Percentiles rank a stretch among this genome's conserved stretches.
phyloP scores from a whole-genome alignment of 2,888 invertebrate genomes.

The Heliconius ethilla region DNA sequence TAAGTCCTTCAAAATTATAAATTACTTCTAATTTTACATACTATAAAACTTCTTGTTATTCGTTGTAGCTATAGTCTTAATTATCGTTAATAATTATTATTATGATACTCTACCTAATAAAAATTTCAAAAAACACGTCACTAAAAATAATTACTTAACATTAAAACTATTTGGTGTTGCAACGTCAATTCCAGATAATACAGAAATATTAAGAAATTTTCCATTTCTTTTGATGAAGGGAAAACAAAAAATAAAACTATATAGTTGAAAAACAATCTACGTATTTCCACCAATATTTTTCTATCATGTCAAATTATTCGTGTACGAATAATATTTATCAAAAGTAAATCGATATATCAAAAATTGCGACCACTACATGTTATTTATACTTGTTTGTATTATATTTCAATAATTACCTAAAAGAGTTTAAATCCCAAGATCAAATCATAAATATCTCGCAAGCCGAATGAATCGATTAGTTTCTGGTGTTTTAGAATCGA shows the following conservation, averaged over 20 bases:
- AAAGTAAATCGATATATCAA: conserved; percentile 23
- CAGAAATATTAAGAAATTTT: conserved; percentile 24
- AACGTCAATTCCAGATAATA: conserved; percentile 9
- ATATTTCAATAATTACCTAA: conserved; percentile 7
- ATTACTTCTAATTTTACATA: conserved; percentile 10
- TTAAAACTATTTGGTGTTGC: conserved; percentile 23
- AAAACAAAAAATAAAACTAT: not conserved
- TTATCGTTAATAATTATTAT: conserved; percentile 2
- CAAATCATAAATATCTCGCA: conserved; percentile 5
- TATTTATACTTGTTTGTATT: not conserved
- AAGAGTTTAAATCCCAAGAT: not conserved
- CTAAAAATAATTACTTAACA: conserved; percentile 4
- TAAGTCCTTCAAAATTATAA: conserved; percentile 1
- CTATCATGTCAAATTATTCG: not conserved
- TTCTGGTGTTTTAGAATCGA: not conserved
- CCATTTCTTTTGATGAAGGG: not conserved
- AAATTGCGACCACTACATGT: conserved; percentile 11
- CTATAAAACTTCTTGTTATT: conserved; percentile 16
- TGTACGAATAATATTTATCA: conserved; percentile 14
- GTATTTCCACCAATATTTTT: not conserved
- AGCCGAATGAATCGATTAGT: conserved; percentile 4
- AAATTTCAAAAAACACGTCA: conserved; percentile 15
- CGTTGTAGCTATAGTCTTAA: conserved; percentile 21
- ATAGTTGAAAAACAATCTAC: not conserved
- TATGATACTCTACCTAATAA: conserved; percentile 16